phyloP scores from a whole-genome alignment of 2,797 vertebrate species.

The Acanthornis magna region DNA sequence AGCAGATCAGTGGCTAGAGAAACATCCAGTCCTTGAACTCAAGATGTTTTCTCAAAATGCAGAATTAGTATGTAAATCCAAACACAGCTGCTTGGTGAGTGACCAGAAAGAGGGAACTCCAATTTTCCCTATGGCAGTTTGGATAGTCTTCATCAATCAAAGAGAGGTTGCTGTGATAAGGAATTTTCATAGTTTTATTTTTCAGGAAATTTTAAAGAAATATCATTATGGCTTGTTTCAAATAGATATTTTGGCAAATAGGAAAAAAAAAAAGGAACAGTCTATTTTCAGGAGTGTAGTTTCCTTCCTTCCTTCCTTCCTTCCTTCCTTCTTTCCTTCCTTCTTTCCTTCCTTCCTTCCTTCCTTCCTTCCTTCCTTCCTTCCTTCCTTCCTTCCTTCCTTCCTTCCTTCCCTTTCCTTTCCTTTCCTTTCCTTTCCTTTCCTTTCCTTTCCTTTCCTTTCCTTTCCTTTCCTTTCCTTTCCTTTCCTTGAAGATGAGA shows the following conservation, averaged over 20 bases:
- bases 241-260: background rate
- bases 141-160: background rate
- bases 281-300: rapidly evolving
- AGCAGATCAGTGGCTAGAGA: background rate
- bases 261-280: background rate
- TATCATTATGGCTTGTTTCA: background rate
- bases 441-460: too few species aligned
- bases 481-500: background rate
- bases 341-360: too few species aligned
- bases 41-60: background rate
- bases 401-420: too few species aligned
- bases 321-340: too few species aligned
- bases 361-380: too few species aligned
- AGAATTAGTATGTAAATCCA: background rate
- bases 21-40: background rate
- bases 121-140: background rate
- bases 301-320: background rate
- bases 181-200: background rate
- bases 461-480: too few species aligned
- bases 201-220: background rate
- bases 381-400: too few species aligned
- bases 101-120: background rate
- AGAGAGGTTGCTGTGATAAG: background rate
- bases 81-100: background rate
- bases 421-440: too few species aligned